phyloP scores from a whole-genome alignment of 2,888 invertebrate species.

The Smittia sp. region DNA sequence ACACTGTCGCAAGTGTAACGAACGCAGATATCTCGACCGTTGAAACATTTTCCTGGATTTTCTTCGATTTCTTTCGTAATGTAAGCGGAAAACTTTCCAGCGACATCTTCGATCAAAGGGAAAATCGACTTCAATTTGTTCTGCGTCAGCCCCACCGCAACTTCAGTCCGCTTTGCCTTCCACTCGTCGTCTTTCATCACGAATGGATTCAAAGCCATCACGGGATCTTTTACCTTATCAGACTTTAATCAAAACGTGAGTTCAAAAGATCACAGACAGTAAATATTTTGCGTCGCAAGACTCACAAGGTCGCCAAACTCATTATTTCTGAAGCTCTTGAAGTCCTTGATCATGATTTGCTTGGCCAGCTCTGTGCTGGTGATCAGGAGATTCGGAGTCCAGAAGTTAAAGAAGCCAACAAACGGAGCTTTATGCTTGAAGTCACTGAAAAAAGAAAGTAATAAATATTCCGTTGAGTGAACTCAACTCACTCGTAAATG shows the following conservation, averaged over 20 bases:
- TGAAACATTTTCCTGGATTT: conserved; percentile 42
- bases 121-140: conserved; percentile 43
- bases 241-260: conserved; percentile 8
- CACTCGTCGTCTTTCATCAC: conserved; percentile 54
- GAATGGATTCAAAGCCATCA: conserved; percentile 56
- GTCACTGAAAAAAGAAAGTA: not conserved
- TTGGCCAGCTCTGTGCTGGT: conserved; percentile 11
- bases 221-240: conserved; percentile 49
- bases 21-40: conserved; percentile 27
- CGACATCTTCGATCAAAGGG: conserved; percentile 36
- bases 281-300: not conserved
- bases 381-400: conserved; percentile 11
- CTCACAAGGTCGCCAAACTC: conserved; percentile 33
- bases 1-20: conserved; percentile 45
- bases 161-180: conserved; percentile 54
- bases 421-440: conserved; percentile 17
- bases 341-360: conserved; percentile 31
- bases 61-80: conserved; percentile 11
- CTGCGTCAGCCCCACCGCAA: conserved; percentile 51
- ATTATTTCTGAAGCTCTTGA: conserved; percentile 29
- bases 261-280: conserved; percentile 12
- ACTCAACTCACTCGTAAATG: not conserved
- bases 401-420: conserved; percentile 21
- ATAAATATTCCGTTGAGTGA: not conserved
- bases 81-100: conserved; percentile 25